A percentile compares a stretch with the other conserved stretches of the same genome.
phyloP scores from a whole-genome alignment of 2,113 vertebrate species.

The Dipodomys merriami region DNA sequence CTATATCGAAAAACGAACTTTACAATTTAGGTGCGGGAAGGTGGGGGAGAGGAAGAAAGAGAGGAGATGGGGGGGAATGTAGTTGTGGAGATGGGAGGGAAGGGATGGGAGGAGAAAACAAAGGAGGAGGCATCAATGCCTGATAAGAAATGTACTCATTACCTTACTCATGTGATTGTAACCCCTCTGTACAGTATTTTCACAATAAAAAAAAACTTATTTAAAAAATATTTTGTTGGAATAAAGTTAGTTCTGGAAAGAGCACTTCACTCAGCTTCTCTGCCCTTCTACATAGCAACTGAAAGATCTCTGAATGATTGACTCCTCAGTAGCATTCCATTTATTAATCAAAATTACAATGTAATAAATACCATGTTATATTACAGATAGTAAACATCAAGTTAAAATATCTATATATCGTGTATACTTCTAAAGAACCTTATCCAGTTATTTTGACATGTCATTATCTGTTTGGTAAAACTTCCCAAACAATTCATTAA shows the following conservation, averaged over 20 bases:
- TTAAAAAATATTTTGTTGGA: no score
- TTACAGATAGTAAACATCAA: constrained; percentile 47
- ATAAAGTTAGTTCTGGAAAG: background rate
- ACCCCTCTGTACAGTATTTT: no score
- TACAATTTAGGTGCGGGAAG: no score
- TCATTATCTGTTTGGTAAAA: constrained; percentile 79
- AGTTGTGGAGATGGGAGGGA: no score
- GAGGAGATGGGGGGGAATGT: no score
- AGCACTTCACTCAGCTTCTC: background rate
- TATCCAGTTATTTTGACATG: constrained; percentile 61
- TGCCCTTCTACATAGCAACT: background rate
- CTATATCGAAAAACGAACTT: no score
- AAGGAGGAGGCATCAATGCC: no score
- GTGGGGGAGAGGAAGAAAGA: no score
- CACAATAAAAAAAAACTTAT: no score
- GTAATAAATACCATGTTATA: background rate
- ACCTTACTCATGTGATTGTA: no score
- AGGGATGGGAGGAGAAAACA: no score
- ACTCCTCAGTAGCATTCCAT: background rate
- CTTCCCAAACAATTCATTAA: constrained; percentile 77
- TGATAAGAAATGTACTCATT: no score
- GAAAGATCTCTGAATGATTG: background rate
- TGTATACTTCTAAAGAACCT: constrained; percentile 51
- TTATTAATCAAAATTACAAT: constrained; percentile 33
- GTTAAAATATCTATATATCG: background rate